These are phyloP conservation scores for Eurytoma californica DNA, from an alignment of 2,888 invertebrate species.

Conservation along the genomic window DNA sequence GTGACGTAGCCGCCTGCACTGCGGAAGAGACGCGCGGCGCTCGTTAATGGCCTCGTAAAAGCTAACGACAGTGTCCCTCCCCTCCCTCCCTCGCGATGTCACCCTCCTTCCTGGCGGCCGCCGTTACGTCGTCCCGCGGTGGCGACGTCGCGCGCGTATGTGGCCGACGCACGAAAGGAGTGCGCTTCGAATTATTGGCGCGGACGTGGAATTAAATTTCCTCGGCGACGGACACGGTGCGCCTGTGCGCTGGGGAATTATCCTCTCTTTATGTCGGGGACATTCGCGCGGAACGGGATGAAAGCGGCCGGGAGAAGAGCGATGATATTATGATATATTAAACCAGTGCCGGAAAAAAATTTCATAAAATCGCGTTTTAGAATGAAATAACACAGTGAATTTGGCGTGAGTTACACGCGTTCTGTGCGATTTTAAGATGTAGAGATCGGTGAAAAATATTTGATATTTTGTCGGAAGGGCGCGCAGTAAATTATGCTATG, in stretches of 20 bases:
- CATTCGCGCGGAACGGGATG: background rate
- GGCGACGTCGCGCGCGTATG: background rate
- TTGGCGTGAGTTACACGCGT: too few relatives aligned
- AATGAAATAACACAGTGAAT: too few relatives aligned
- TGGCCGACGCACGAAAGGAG: constrained; percentile 35
- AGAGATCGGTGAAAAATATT: too few relatives aligned
- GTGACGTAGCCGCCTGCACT: constrained; percentile 38
- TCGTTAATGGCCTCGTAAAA: constrained; percentile 75
- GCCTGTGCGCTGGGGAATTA: constrained; percentile 31
- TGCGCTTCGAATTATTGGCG: constrained; percentile 69
- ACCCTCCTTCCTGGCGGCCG: constrained; percentile 49
- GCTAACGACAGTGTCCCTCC: constrained; percentile 74
- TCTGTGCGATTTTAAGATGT: too few relatives aligned
- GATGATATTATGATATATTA: too few relatives aligned
- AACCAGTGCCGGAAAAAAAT: background rate
- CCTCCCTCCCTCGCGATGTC: constrained; percentile 62
- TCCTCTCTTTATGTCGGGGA: constrained; percentile 35
- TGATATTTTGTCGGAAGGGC: too few relatives aligned
- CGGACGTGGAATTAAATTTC: constrained; percentile 71
- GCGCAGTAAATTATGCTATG: too few relatives aligned
- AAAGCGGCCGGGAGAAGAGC: background rate
- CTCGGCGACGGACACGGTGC: constrained; percentile 54
- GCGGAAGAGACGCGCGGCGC: constrained; percentile 68
- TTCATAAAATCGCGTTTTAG: background rate
- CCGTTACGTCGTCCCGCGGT: background rate